A percentile compares a stretch with the other conserved stretches of the same genome.
Conservation (phyloP, 2,113 vertebrate species). For the Neodon shergylaensis region DNA sequence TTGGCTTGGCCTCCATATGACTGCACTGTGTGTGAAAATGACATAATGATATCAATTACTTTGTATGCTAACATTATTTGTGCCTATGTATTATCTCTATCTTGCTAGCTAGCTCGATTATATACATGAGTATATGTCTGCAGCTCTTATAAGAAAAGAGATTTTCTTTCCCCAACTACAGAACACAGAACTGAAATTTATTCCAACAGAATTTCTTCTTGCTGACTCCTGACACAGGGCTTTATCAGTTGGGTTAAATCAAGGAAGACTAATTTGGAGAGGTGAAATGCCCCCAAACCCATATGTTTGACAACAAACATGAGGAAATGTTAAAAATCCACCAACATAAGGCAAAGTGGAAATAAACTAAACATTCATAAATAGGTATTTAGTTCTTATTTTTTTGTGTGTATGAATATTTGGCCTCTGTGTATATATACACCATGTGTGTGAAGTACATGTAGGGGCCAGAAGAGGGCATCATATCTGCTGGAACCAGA, state of each 20-base stretch:
- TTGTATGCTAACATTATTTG: neutral
- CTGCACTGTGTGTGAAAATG: neutral
- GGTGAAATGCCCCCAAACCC: neutral
- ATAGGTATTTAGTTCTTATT: neutral
- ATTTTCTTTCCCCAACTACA: neutral
- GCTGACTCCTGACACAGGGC: neutral
- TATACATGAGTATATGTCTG: neutral
- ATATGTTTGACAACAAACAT: neutral
- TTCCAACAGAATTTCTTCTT: neutral
- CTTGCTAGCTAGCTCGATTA: neutral
- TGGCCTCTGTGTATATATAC: neutral
- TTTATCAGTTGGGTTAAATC: neutral
- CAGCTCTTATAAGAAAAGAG: neutral
- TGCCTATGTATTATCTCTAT: neutral
- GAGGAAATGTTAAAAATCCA: neutral
- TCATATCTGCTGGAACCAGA: neutral
- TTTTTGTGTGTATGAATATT: neutral
- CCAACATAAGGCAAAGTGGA: neutral
- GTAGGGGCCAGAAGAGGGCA: neutral
- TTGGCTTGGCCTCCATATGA: neutral
- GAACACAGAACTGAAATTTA: neutral
- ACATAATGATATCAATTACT: neutral
- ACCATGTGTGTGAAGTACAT: neutral
- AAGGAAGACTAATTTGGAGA: neutral
- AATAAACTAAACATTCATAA: neutral